phyloP scores from a whole-genome alignment of 2,797 vertebrate genomes.

The Acipenser oxyrinchus region DNA sequence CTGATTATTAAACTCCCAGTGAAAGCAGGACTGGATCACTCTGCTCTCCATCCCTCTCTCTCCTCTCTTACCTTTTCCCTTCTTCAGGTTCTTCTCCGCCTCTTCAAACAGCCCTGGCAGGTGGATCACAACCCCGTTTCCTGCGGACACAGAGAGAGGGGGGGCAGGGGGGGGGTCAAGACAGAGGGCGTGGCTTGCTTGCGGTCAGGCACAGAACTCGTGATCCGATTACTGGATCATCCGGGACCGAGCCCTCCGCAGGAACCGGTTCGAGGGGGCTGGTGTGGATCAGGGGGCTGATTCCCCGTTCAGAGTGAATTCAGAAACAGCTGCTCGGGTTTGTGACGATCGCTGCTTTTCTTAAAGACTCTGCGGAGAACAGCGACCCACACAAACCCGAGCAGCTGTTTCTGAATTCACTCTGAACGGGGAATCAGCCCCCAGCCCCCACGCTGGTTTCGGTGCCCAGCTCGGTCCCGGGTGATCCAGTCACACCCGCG shows the following conservation, averaged over 20 bases:
- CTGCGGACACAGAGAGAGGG: slow-evolving; percentile 31
- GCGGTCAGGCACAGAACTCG: no score
- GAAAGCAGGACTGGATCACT: neutral
- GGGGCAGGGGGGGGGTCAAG: neutral
- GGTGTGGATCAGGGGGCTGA: neutral
- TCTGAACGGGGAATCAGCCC: neutral
- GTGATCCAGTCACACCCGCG: no score
- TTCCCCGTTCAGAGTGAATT: no score
- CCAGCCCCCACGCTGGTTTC: neutral
- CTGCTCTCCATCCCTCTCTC: no score
- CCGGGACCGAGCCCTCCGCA: no score
- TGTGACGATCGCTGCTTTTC: neutral
- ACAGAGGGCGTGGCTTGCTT: no score
- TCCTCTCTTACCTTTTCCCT: slow-evolving; percentile 56
- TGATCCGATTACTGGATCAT: no score
- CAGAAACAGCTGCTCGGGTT: no score
- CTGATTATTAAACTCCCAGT: neutral
- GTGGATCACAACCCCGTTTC: slow-evolving; percentile 72
- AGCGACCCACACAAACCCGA: no score
- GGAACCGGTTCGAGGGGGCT: no score
- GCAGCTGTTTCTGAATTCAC: no score
- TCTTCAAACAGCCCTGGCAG: slow-evolving; percentile 71
- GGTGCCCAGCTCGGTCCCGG: neutral
- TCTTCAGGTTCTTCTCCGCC: slow-evolving; percentile 63
- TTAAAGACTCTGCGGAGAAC: no score